Conservation (phyloP, 1,140 invertebrate genomes). For the Dryas iulia region DNA sequence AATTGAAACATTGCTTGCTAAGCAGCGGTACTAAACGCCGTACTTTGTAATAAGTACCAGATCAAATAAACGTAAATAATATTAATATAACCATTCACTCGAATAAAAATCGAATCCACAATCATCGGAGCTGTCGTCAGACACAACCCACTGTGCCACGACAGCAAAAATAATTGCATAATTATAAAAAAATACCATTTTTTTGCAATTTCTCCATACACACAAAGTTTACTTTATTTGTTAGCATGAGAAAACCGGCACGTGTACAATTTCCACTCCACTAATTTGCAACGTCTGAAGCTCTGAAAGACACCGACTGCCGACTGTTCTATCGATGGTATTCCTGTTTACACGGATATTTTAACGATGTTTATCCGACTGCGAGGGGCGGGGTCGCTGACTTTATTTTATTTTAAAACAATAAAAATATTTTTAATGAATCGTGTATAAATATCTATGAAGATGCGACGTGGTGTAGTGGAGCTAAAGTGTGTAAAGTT, state of each 20-base stretch:
- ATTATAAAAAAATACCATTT: too few species aligned
- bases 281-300: conserved; percentile 24
- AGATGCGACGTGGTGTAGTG: too few species aligned
- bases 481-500: too few species aligned
- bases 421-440: neutral
- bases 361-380: conserved; percentile 18
- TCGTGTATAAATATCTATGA: neutral
- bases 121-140: too few species aligned
- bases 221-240: conserved; percentile 9
- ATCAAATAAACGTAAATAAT: too few species aligned
- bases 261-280: conserved; percentile 26
- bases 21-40: too few species aligned
- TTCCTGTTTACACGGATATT: conserved; percentile 14
- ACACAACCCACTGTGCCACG: too few species aligned
- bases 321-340: conserved; percentile 21
- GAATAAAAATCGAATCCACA: too few species aligned
- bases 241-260: conserved; percentile 22
- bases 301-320: conserved; percentile 20
- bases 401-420: neutral
- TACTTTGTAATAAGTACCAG: too few species aligned
- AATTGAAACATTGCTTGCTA: too few species aligned
- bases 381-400: neutral
- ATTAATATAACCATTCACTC: too few species aligned
- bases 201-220: neutral
- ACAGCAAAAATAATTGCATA: too few species aligned